phyloP scores from a whole-genome alignment of 1,140 invertebrate genomes.

The Xylocopa sonorina region DNA sequence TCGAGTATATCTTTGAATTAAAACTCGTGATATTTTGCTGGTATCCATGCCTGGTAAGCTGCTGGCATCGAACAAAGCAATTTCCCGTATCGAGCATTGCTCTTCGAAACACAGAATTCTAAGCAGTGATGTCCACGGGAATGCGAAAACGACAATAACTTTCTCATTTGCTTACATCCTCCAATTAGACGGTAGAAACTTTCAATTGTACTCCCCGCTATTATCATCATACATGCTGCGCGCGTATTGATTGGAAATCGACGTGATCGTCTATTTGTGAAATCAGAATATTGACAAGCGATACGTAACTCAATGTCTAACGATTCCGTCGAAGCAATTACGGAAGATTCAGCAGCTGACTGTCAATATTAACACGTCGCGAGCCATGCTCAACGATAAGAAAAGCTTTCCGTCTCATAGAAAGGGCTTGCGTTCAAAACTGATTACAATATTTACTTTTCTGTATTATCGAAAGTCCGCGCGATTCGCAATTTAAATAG shows the following conservation, averaged over 20 bases:
- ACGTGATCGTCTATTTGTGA: slow-evolving; percentile 30
- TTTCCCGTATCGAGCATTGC: too few relatives aligned
- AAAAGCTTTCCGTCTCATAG: neutral
- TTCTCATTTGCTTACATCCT: neutral
- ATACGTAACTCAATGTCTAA: slow-evolving; percentile 16
- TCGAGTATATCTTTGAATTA: slow-evolving; percentile 46
- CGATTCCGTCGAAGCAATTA: slow-evolving; percentile 6
- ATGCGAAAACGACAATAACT: neutral
- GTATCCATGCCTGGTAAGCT: neutral
- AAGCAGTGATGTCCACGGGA: too few relatives aligned
- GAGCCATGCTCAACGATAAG: neutral
- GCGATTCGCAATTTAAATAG: too few relatives aligned
- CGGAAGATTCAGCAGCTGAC: slow-evolving; percentile 7
- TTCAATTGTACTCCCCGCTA: slow-evolving; percentile 15
- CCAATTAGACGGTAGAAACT: neutral
- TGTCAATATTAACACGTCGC: neutral
- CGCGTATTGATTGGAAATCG: slow-evolving; percentile 26
- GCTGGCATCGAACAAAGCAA: neutral
- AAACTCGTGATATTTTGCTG: slow-evolving; percentile 34
- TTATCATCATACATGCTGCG: slow-evolving; percentile 46
- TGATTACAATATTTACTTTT: too few relatives aligned
- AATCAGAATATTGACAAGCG: slow-evolving; percentile 25
- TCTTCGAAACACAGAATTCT: neutral
- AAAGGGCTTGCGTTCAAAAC: too few relatives aligned
- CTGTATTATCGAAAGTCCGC: too few relatives aligned